Conservation (phyloP, 2,888 invertebrate genomes). For the Theretra japonica region DNA sequence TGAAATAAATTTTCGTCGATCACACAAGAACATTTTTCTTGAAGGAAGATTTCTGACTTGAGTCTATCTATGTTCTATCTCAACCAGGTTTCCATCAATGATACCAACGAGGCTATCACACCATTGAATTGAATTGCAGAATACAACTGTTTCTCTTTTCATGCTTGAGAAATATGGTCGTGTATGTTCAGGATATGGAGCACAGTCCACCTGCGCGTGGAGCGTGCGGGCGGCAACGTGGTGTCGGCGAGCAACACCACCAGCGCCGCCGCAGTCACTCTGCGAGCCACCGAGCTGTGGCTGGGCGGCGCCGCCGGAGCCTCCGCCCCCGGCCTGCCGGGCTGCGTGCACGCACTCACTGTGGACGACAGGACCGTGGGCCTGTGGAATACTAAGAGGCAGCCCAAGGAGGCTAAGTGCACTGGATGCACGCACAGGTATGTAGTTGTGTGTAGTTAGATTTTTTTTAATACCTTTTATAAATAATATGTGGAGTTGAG, state of each 20-base stretch:
- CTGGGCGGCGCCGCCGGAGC: conserved; percentile 57
- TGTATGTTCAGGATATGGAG: conserved; percentile 83
- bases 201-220: conserved; percentile 88
- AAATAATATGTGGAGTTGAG: too few relatives aligned
- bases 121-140: too few relatives aligned
- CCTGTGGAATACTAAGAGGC: conserved; percentile 93
- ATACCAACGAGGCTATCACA: too few relatives aligned
- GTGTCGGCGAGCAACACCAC: conserved; percentile 60
- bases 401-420: conserved; percentile 87
- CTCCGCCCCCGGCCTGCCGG: conserved; percentile 85
- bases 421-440: conserved; percentile 91
- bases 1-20: too few relatives aligned
- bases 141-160: too few relatives aligned
- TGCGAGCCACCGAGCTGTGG: conserved; percentile 64
- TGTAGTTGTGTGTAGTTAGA: too few relatives aligned
- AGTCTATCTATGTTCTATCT: too few relatives aligned
- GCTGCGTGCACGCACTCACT: conserved; percentile 92
- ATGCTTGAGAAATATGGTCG: too few relatives aligned
- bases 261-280: conserved; percentile 52
- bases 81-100: too few relatives aligned
- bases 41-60: too few relatives aligned
- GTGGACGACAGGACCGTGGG: conserved; percentile 92
- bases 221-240: conserved; percentile 63
- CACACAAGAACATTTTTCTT: too few relatives aligned
- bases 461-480: too few relatives aligned